Percentiles rank a stretch among this genome's conserved stretches.
These are phyloP conservation scores for Panthera leo DNA, from an alignment of 2,113 vertebrate species.

Conservation along the genomic window DNA sequence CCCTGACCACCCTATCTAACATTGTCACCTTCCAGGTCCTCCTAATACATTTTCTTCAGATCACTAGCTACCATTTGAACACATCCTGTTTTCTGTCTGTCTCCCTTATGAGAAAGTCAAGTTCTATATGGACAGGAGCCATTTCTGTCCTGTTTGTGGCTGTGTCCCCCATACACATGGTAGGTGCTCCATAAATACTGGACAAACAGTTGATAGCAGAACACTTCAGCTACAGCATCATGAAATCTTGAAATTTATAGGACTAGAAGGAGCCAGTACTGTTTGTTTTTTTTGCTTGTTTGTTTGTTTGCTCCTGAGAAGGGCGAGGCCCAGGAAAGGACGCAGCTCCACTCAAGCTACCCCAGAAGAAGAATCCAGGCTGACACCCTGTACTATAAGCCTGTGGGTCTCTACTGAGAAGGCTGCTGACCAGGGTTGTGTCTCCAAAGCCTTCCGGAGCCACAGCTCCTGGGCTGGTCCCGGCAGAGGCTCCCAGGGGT, in stretches of 20 bases:
- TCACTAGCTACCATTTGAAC: not conserved
- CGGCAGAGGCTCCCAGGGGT: not conserved
- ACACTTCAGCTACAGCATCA: not conserved
- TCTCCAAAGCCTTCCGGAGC: not conserved
- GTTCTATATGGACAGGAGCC: not conserved
- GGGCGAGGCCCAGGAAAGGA: not conserved
- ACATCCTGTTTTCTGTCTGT: not conserved
- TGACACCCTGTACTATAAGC: not conserved
- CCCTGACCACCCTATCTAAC: not conserved
- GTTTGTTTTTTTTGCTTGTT: no score
- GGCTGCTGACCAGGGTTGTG: not conserved
- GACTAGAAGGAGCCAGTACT: not conserved
- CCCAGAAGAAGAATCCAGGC: not conserved
- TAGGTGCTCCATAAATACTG: not conserved
- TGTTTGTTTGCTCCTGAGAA: not conserved
- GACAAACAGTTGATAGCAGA: not conserved
- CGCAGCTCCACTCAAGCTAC: not conserved
- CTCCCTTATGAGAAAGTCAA: not conserved
- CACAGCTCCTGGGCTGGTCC: accelerated
- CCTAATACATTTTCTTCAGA: not conserved
- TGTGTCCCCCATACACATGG: not conserved
- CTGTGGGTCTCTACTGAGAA: not conserved
- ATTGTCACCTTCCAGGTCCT: not conserved
- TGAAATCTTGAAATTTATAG: not conserved
- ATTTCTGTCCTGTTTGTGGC: not conserved